Evolutionary conservation across 1,140 invertebrate species (phyloP).

Genomic region (Drosophila sucinea): DNA sequence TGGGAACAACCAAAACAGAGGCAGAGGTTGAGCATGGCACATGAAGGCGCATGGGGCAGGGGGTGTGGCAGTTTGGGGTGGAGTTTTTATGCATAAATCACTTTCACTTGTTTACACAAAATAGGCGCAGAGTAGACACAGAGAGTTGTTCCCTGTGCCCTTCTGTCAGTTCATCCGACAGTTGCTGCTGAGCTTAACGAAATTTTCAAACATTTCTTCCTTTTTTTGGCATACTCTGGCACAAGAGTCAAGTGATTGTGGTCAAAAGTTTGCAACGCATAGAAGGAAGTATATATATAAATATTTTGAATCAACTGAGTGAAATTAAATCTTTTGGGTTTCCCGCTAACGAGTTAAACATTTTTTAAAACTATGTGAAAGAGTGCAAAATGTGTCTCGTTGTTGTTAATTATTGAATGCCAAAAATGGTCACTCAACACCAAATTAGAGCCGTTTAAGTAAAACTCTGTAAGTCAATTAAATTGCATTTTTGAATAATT

Average conservation of each 20-base stretch:
- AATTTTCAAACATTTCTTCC: constrained; percentile 52
- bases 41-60: neutral
- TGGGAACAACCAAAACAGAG: constrained; percentile 12
- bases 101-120: constrained; percentile 81
- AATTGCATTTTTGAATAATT: too few relatives aligned
- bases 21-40: neutral
- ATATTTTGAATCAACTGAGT: too few relatives aligned
- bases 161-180: constrained; percentile 25
- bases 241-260: too few relatives aligned
- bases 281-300: neutral
- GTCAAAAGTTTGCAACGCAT: constrained; percentile 13
- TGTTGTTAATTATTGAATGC: too few relatives aligned
- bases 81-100: constrained; percentile 72
- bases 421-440: too few relatives aligned
- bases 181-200: constrained; percentile 55
- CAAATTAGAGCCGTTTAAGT: too few relatives aligned
- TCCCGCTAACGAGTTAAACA: too few relatives aligned
- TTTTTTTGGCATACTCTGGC: constrained; percentile 32
- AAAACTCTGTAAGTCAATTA: too few relatives aligned
- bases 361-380: too few relatives aligned
- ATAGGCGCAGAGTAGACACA: constrained; percentile 60
- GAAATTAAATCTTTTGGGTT: too few relatives aligned
- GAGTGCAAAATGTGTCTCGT: too few relatives aligned
- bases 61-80: constrained; percentile 33
- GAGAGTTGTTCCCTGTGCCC: constrained; percentile 22